Percentiles rank a stretch among this genome's conserved stretches.
Conservation (phyloP, 1,140 invertebrate species). For the Uloborus diversus region DNA sequence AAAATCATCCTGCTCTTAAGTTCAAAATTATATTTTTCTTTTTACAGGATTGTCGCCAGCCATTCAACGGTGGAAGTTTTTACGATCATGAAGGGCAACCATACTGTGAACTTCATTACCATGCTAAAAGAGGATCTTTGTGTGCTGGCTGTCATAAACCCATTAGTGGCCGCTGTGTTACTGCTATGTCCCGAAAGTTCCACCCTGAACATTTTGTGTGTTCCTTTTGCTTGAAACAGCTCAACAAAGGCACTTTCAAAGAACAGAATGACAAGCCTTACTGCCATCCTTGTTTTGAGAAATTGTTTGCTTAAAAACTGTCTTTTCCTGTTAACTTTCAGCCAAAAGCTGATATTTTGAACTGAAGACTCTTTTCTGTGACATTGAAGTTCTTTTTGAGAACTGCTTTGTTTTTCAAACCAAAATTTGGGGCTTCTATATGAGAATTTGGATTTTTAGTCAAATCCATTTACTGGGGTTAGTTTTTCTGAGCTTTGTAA, state of each 20-base stretch:
- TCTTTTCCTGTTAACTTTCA: constrained; percentile 3
- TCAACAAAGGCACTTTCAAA: constrained; percentile 98
- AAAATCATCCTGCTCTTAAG: too few relatives aligned
- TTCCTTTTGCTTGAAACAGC: constrained; percentile 95
- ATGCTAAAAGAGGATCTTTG: constrained; percentile 93
- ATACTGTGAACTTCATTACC: constrained; percentile 98
- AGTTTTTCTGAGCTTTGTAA: too few relatives aligned
- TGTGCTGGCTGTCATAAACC: constrained; percentile 98
- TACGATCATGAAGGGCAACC: constrained; percentile 96
- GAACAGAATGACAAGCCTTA: constrained; percentile 98
- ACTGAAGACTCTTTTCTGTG: background rate
- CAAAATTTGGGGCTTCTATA: too few relatives aligned
- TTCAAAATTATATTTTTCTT: too few relatives aligned
- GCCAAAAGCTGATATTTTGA: constrained; percentile 4
- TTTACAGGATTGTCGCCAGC: constrained; percentile 85
- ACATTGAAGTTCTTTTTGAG: too few relatives aligned
- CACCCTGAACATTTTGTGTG: constrained; percentile 99
- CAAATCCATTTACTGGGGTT: too few relatives aligned
- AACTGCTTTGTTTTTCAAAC: too few relatives aligned
- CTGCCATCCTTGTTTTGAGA: constrained; percentile 97
- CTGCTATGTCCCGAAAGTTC: constrained; percentile 98
- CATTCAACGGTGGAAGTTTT: constrained; percentile 92
- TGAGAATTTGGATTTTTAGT: too few relatives aligned
- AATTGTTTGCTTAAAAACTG: constrained; percentile 77
- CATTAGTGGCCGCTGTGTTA: constrained; percentile 96